Percentiles rank a stretch among this genome's conserved stretches.
phyloP scores from a whole-genome alignment of 2,113 vertebrate species.

The Chrysochloris asiatica region DNA sequence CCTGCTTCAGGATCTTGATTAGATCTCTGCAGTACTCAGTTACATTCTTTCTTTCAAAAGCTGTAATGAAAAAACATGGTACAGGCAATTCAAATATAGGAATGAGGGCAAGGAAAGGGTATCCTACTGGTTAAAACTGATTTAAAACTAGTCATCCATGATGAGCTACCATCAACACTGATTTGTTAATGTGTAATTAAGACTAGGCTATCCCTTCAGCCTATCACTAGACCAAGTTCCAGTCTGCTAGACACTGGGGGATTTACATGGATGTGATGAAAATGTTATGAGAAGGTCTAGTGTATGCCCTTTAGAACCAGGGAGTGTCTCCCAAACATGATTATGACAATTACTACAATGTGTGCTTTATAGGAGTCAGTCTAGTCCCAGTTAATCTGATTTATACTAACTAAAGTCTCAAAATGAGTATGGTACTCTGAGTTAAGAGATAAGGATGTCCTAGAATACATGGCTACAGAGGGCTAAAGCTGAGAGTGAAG shows the following conservation, averaged over 20 bases:
- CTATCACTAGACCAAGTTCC: neutral
- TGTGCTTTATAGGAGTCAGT: neutral
- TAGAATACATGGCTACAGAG: too few species aligned
- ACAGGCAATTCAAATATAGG: neutral
- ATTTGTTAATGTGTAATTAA: neutral
- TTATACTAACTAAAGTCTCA: neutral
- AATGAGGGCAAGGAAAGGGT: neutral
- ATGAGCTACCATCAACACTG: neutral
- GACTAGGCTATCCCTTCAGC: neutral
- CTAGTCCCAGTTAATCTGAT: neutral
- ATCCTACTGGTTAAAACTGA: neutral
- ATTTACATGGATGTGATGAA: neutral
- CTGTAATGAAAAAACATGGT: constrained; percentile 79
- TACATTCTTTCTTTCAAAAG: constrained; percentile 86
- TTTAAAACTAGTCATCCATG: neutral
- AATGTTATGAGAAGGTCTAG: neutral
- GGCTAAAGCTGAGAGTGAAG: too few species aligned
- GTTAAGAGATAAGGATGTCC: neutral
- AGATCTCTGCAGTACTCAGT: constrained; percentile 89
- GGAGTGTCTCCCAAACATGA: neutral
- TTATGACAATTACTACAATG: neutral
- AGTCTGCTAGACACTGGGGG: neutral
- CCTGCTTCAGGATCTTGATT: constrained; percentile 90
- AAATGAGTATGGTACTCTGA: neutral
- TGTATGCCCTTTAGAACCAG: neutral